A percentile compares a stretch with the other conserved stretches of the same genome.
These are phyloP conservation scores for Thereva unica DNA, from an alignment of 2,888 invertebrate genomes.

Conservation along the genomic window DNA sequence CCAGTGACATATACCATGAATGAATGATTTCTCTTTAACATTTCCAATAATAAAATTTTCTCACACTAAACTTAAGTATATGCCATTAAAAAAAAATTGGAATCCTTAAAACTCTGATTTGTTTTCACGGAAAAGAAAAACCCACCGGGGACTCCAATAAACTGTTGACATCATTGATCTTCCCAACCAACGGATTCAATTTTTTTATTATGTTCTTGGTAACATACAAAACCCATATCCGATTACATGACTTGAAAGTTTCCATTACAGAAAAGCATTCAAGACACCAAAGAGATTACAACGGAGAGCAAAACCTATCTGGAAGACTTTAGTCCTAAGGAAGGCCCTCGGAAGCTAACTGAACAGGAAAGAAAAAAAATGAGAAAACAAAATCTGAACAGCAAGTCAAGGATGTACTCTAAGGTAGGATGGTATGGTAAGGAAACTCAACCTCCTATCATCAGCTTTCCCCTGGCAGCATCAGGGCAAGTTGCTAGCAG, in stretches of 20 bases:
- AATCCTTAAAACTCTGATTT: neutral
- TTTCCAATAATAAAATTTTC: too few relatives aligned
- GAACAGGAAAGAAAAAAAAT: conserved; percentile 17
- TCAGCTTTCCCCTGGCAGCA: conserved; percentile 22
- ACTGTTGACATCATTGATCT: conserved; percentile 40
- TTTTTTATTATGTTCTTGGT: conserved; percentile 33
- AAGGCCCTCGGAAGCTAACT: conserved; percentile 22
- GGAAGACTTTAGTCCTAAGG: conserved; percentile 29
- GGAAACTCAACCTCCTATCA: conserved; percentile 22
- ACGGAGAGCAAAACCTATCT: neutral
- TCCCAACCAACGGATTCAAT: conserved; percentile 35
- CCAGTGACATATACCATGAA: too few relatives aligned
- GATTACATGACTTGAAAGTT: conserved; percentile 39
- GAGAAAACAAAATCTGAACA: conserved; percentile 1
- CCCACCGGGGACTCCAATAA: conserved; percentile 33
- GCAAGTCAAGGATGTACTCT: conserved; percentile 12
- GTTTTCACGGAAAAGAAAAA: conserved; percentile 18
- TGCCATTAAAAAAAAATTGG: too few relatives aligned
- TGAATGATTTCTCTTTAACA: too few relatives aligned
- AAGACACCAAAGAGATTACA: conserved; percentile 36
- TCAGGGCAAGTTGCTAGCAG: conserved; percentile 19
- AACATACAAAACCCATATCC: conserved; percentile 38
- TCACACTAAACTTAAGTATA: too few relatives aligned
- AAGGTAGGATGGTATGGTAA: conserved; percentile 32
- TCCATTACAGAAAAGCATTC: conserved; percentile 36